Evolutionary conservation across 2,113 vertebrate genomes (phyloP).

Genomic region (Phodopus roborovskii): DNA sequence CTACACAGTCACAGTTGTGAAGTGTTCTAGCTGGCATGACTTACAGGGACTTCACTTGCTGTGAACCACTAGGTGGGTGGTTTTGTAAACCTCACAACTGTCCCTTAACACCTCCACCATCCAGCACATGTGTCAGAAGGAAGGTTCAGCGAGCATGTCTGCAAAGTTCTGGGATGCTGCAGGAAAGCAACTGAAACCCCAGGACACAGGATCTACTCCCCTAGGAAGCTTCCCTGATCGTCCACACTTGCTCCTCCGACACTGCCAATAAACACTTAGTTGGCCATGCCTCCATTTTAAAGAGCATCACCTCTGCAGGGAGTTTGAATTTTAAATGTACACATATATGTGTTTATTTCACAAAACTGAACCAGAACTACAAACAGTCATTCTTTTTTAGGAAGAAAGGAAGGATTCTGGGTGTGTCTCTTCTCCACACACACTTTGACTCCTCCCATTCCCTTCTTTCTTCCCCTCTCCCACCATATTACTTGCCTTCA

Average conservation of each 20-base stretch:
- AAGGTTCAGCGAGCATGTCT: background rate
- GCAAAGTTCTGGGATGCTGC: background rate
- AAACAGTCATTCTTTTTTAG: background rate
- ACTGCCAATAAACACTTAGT: background rate
- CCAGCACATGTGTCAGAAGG: background rate
- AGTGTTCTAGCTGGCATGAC: background rate
- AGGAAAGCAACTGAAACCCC: background rate
- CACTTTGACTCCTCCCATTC: too few relatives aligned
- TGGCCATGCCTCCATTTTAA: background rate
- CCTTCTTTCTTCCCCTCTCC: background rate
- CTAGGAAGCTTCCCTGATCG: background rate
- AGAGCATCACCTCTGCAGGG: background rate
- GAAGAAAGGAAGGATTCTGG: background rate
- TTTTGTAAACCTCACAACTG: background rate
- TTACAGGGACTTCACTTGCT: background rate
- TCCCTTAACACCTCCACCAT: background rate
- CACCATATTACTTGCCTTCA: background rate
- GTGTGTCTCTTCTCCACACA: background rate
- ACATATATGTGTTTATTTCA: background rate
- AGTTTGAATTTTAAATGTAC: background rate
- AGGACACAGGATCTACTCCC: background rate
- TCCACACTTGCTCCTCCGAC: background rate
- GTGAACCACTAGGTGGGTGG: background rate
- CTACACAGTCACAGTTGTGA: too few relatives aligned
- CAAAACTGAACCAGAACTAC: background rate